These are phyloP conservation scores for Tribolium madens DNA, from an alignment of 1,140 invertebrate genomes.

Conservation along the genomic window DNA sequence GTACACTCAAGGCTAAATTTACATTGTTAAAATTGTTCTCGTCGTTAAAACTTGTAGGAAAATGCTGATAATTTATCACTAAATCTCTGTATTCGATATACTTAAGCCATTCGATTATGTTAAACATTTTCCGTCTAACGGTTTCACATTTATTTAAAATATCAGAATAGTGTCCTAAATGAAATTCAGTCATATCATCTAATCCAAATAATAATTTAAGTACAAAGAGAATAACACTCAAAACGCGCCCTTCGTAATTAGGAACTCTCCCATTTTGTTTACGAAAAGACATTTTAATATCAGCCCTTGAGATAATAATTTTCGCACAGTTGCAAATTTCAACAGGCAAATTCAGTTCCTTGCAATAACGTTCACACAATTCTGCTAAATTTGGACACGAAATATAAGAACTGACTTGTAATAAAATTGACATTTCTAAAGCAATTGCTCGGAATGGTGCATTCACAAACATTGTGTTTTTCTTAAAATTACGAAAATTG, in stretches of 20 bases:
- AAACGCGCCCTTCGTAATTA: slow-evolving; percentile 73
- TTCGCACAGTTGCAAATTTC: slow-evolving; percentile 48
- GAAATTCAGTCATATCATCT: slow-evolving; percentile 73
- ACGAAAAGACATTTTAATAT: slow-evolving; percentile 51
- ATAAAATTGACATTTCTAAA: slow-evolving; percentile 64
- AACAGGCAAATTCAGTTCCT: slow-evolving; percentile 70
- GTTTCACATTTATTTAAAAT: slow-evolving; percentile 66
- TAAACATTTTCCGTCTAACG: slow-evolving; percentile 68
- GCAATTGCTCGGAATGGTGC: slow-evolving; percentile 60
- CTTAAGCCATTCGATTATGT: slow-evolving; percentile 73
- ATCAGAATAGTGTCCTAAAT: slow-evolving; percentile 69
- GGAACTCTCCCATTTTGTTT: slow-evolving; percentile 62
- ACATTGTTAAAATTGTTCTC: slow-evolving; percentile 48
- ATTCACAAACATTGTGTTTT: slow-evolving; percentile 64
- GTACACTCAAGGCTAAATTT: slow-evolving; percentile 50
- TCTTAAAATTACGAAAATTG: slow-evolving; percentile 58
- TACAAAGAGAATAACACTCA: slow-evolving; percentile 73
- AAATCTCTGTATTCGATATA: slow-evolving; percentile 72
- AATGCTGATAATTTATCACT: slow-evolving; percentile 68
- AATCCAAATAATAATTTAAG: slow-evolving; percentile 74
- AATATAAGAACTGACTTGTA: slow-evolving; percentile 64
- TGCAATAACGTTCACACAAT: slow-evolving; percentile 68
- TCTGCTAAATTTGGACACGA: slow-evolving; percentile 67
- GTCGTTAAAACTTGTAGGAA: slow-evolving; percentile 65
- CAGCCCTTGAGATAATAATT: slow-evolving; percentile 52